These are phyloP conservation scores for Ictalurus furcatus DNA, from an alignment of 2,113 vertebrate species.

Conservation along the genomic window DNA sequence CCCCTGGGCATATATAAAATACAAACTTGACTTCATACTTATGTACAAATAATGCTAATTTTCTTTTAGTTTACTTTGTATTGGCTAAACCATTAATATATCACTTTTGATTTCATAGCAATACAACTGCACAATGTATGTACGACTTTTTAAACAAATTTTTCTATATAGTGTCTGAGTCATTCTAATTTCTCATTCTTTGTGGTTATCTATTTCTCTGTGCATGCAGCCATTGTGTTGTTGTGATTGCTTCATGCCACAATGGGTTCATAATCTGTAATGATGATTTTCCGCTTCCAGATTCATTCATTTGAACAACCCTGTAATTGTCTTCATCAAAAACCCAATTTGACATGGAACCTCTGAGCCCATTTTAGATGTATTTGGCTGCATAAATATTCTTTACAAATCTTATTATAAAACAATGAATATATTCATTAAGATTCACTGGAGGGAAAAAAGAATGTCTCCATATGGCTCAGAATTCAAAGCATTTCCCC, in stretches of 20 bases:
- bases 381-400: constrained; percentile 49
- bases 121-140: not conserved
- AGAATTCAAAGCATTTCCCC: not conserved
- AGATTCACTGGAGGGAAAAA: constrained; percentile 61
- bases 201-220: not conserved
- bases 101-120: not conserved
- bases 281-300: constrained; percentile 58
- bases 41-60: not conserved
- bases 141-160: not conserved
- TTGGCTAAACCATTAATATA: not conserved
- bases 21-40: not conserved
- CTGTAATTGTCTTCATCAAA: constrained; percentile 60
- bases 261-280: constrained; percentile 51
- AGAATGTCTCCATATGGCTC: not conserved
- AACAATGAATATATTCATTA: constrained; percentile 70
- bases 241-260: not conserved
- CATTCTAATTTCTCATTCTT: not conserved
- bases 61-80: not conserved
- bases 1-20: not conserved
- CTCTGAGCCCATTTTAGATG: constrained; percentile 49
- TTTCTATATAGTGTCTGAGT: not conserved
- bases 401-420: not conserved
- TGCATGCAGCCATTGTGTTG: not conserved
- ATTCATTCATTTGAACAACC: constrained; percentile 55
- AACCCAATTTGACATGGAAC: constrained; percentile 60